phyloP scores from a whole-genome alignment of 2,888 invertebrate genomes.

The Epsilonema sp. region DNA sequence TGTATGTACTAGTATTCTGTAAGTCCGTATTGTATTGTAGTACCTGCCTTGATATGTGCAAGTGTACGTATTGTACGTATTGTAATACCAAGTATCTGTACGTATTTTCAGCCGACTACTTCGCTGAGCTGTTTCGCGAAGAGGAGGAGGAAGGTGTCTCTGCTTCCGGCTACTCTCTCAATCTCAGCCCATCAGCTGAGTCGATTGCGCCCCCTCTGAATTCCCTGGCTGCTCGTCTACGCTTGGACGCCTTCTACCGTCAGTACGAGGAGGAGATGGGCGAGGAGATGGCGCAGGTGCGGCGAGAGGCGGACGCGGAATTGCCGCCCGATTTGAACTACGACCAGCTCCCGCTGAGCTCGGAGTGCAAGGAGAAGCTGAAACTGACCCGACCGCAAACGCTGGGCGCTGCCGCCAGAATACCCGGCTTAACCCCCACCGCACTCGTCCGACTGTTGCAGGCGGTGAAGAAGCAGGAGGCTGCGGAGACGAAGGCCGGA shows the following conservation, averaged over 20 bases:
- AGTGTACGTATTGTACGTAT: not conserved
- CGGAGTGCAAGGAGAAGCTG: conserved; percentile 24
- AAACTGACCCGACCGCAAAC: conserved; percentile 18
- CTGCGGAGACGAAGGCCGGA: too few species aligned
- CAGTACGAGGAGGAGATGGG: not conserved
- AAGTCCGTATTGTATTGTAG: too few species aligned
- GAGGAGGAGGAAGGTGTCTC: too few species aligned
- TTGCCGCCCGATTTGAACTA: conserved; percentile 10
- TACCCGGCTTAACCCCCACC: conserved; percentile 12
- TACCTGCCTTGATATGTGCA: not conserved
- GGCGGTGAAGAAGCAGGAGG: conserved; percentile 3
- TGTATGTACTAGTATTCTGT: too few species aligned
- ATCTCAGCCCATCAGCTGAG: too few species aligned
- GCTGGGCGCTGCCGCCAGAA: conserved; percentile 23
- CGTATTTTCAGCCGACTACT: too few species aligned
- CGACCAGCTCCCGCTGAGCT: conserved; percentile 3
- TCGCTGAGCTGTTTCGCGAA: too few species aligned
- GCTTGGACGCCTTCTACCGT: conserved; percentile 5
- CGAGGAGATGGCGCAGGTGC: conserved; percentile 6
- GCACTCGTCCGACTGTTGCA: conserved; percentile 7
- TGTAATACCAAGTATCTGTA: too few species aligned
- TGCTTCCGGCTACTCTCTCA: too few species aligned
- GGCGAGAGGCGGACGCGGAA: conserved; percentile 4
- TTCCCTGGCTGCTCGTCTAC: too few species aligned
- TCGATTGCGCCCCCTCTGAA: too few species aligned